Evolutionary conservation across 2,888 invertebrate species (phyloP), one percentile per base, ranked within the genome.

Genomic region (Polyommatus icarus): DNA sequence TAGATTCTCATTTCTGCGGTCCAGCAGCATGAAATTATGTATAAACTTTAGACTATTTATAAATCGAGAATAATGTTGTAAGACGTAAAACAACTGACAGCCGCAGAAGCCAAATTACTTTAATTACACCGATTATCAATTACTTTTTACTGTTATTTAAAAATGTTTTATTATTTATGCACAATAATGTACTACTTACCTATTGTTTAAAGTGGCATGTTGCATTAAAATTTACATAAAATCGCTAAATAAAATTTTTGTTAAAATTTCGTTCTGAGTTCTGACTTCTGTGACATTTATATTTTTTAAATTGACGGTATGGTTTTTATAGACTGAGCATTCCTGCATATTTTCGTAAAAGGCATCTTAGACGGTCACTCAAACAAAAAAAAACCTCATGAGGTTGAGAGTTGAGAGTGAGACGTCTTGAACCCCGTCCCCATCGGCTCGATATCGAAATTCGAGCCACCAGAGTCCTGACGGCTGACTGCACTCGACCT

Each of bases 31-130:
- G 89, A 89, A 91, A 90, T 86, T 84, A 82, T 85, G 81, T 82
- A 83, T 78, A 57, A 67, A 75, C 76, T 77, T 78, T 78, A 77
- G 78, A 79, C 76, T 78, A 80, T 80, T 81, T 82, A 80, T 78
- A 81, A 80, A 77, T 79, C 54, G 77, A 84, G 84, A 83, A 83
- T 86, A 86, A 84, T 84, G 84, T 83, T 86, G 82, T 89, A 83
- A 89, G 89, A 90, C 92, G 92, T 93, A 93, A 92, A 94, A 93
- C 92, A 93, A 91, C 89, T 94, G 93, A 94, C 93, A 94, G 91
- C 91, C 92, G 93, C 91, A 87, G 88, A 88, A 87, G 67, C 50
- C 5, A 59, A 46, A 57, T 57, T 57, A 57, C 3, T 18, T 18
- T 15, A 76, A 76, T 67, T 15, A 18, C 5, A 67, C 29, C 29